Evolutionary conservation across 2,797 vertebrate species (phyloP), one percentile per base, ranked within the genome.

Genomic region (Dipus sagitta): DNA sequence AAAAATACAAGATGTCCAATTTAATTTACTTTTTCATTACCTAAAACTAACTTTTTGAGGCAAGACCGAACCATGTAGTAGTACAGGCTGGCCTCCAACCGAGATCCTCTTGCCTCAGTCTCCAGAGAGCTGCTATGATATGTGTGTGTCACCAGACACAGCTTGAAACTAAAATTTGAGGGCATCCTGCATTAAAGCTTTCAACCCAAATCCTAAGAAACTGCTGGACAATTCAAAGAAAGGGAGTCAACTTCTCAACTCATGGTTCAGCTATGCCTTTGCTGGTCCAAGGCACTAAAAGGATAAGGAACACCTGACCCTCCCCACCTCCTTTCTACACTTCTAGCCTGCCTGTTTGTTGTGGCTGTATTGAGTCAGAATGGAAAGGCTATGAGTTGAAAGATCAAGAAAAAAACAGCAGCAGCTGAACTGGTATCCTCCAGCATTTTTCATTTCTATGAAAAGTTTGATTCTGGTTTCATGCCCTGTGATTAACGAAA

Each of bases 401-500:
- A 84, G 68, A 97, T 94, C n/a, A 70, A 81, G 65, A 82, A 85
- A 60, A 47, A 24, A 32, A 26, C 70, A 83, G 72, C 68, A 94
- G 90, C 92, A 95, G 95, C 90, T 95, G 96, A 96, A 90, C 77
- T 90, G 92, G 95, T 89, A 96, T 92, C 90, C 96, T 93, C 90
- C 58, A 52, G 60, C 95, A 84, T 93, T 95, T 97, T 82, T 92
- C 78, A 95, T 94, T 96, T 93, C 95, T 94, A 86, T 97, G 94
- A 92, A 42, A 95, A 97, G 87, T 92, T 96, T 97, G 96, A 97
- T 98, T 98, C 97, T 97, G 96, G 96, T 97, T 97, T 89, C 79
- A 96, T 91, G 96, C 97, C 95, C 97, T 93, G 26, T 95, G 94
- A 98, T 98, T 97, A 98, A 95, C 64, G 77, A 96, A 96, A 98